Base-by-base conservation (phyloP, 2,797 vertebrate genomes). In the Balearica regulorum region DNA sequence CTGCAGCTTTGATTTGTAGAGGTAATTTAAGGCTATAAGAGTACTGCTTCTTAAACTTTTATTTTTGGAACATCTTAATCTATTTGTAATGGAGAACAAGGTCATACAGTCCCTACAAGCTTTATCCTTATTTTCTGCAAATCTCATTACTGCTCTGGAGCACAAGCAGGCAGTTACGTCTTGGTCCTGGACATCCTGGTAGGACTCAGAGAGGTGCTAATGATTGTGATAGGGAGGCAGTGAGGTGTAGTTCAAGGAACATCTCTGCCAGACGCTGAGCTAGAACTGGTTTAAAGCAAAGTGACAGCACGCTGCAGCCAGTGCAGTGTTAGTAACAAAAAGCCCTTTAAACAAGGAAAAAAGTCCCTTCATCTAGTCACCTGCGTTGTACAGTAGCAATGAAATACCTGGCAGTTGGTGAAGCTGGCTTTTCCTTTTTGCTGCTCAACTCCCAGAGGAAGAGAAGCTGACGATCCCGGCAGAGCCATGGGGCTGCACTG, bases 11-110 rank as follows among this genome's bases (percentile, higher is more conserved):
- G 84, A 80, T 53, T 35, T 11, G 37, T 44, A 80, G 76, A 93
- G 75, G 51, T 54, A 91, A 80, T 86, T 77, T 83, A 90, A 94
- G 87, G 84, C 71, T 89, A 5, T 75, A 80, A 84, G 89, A 90
- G 76, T 68, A 49, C 49, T 70, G 85, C 85, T 96, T 81, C 96
- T 97, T 93, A 90, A 82, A 44, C 66, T 87, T 96, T 96, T 98
- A 98, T 98, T 98, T 98, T 95, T 96, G 96, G 98, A 97, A 86
- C 70, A 41, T 90, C 60, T 96, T 95, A 97, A 96, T 97, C 96
- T 94, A 89, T 96, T 93, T 95, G 95, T 97, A 82, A 77, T 12
- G 5, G 73, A 94, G 94, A 87, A 87, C 79, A 96, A 97, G 97
- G 98, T 97, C 92, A 61, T 15, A 53, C 60, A 70, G 54, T 53